These are phyloP conservation scores for Asteroscopus sphinx DNA, from an alignment of 2,888 invertebrate species.

Conservation along the genomic window DNA sequence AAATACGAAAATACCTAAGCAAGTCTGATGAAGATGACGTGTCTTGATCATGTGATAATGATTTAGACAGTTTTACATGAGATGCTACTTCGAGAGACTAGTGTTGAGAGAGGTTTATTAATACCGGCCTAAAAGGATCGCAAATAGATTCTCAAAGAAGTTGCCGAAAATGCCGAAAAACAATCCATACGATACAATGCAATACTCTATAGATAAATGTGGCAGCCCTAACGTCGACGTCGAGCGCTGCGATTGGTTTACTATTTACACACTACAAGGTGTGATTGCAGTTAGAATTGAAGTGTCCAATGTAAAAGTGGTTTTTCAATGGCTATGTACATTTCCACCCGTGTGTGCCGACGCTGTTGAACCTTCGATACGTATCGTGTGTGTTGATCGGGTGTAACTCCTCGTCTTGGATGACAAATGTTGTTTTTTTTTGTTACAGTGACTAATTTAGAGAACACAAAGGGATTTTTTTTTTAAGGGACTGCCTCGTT, in stretches of 20 bases:
- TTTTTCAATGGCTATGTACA: slow-evolving; percentile 56
- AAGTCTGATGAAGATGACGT: too few relatives aligned
- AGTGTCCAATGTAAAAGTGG: slow-evolving; percentile 65
- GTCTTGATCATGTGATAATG: too few relatives aligned
- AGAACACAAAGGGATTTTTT: neutral
- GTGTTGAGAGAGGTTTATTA: too few relatives aligned
- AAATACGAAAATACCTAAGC: too few relatives aligned
- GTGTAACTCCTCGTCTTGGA: slow-evolving; percentile 2
- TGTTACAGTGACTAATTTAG: too few relatives aligned
- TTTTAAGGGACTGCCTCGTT: too few relatives aligned
- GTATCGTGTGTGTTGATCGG: slow-evolving; percentile 25
- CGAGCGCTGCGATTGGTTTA: slow-evolving; percentile 72
- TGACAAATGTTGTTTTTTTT: slow-evolving; percentile 4
- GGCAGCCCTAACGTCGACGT: slow-evolving; percentile 27
- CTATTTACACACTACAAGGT: slow-evolving; percentile 73
- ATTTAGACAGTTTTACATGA: too few relatives aligned
- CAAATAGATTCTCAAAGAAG: too few relatives aligned
- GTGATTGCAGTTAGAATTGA: slow-evolving; percentile 72
- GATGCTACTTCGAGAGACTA: too few relatives aligned
- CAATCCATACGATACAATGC: too few relatives aligned
- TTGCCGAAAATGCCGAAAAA: too few relatives aligned
- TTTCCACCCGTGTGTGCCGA: slow-evolving; percentile 39
- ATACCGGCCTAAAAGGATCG: too few relatives aligned
- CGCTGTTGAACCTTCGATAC: slow-evolving; percentile 34
- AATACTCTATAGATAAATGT: neutral